Conservation (phyloP, 1,140 invertebrate genomes). For the Lucilia sericata region DNA sequence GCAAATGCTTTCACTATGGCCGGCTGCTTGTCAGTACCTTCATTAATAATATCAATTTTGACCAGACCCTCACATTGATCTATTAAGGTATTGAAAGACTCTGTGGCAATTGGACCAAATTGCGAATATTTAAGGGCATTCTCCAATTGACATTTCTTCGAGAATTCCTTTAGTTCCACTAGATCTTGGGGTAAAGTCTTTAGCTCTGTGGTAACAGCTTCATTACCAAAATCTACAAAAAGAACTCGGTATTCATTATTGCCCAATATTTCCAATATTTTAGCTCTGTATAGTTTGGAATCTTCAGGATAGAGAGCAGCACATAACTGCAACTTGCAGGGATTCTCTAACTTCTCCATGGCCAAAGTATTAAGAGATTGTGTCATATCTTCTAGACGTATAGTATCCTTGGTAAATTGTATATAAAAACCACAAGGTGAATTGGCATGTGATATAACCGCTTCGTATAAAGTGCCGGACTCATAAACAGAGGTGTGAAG, state of each 20-base stretch:
- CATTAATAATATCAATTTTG: slow-evolving; percentile 56
- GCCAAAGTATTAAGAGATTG: slow-evolving; percentile 51
- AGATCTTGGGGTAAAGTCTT: slow-evolving; percentile 75
- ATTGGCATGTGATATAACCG: slow-evolving; percentile 57
- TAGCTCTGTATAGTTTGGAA: slow-evolving; percentile 56
- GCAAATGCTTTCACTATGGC: slow-evolving; percentile 52
- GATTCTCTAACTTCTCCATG: slow-evolving; percentile 47
- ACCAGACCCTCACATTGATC: slow-evolving; percentile 64
- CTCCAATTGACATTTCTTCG: slow-evolving; percentile 70
- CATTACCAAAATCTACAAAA: slow-evolving; percentile 81
- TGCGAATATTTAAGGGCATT: slow-evolving; percentile 28
- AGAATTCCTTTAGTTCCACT: slow-evolving; percentile 71
- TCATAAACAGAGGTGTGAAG: slow-evolving; percentile 45
- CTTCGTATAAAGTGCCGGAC: slow-evolving; percentile 45
- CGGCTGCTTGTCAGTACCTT: slow-evolving; percentile 46
- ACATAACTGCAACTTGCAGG: slow-evolving; percentile 51
- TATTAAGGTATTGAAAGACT: slow-evolving; percentile 54
- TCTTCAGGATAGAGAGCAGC: slow-evolving; percentile 56
- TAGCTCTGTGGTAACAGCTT: slow-evolving; percentile 72
- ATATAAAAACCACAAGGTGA: slow-evolving; percentile 55
- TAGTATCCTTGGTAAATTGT: slow-evolving; percentile 54
- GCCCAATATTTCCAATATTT: slow-evolving; percentile 54
- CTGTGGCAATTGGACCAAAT: slow-evolving; percentile 46
- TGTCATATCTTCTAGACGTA: slow-evolving; percentile 53
- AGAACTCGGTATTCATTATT: slow-evolving; percentile 69